Conservation (phyloP, 1,140 invertebrate species). For the Rhizoglyphus robini region DNA sequence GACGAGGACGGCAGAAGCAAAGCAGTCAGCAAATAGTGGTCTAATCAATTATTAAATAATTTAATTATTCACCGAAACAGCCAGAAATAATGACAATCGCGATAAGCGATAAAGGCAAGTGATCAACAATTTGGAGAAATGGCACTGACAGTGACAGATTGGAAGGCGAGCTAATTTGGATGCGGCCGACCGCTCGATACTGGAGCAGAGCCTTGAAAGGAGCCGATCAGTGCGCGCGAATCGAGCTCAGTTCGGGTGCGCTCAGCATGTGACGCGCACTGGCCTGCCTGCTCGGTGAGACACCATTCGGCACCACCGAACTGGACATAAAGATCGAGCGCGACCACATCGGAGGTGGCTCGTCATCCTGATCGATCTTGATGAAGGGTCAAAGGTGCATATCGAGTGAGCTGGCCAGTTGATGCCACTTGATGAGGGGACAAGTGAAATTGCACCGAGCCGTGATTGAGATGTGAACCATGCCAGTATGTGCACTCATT, state of each 20-base stretch:
- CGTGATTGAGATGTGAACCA: slow-evolving; percentile 1
- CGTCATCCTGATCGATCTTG: slow-evolving; percentile 14
- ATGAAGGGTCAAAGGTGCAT: slow-evolving; percentile 8
- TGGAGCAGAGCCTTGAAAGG: slow-evolving; percentile 6
- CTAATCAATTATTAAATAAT: slow-evolving; percentile 2
- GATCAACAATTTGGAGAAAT: slow-evolving; percentile 3
- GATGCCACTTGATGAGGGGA: not conserved
- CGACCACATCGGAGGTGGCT: not conserved
- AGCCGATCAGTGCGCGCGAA: not conserved
- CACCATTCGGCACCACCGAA: not conserved
- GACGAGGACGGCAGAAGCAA: not conserved
- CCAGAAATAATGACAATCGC: not conserved
- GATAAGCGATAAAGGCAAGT: not conserved
- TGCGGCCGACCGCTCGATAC: not conserved
- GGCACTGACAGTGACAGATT: slow-evolving; percentile 6
- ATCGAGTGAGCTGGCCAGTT: not conserved
- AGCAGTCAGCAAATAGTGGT: not conserved
- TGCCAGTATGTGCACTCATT: not conserved
- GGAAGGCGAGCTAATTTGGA: not conserved
- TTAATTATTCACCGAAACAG: slow-evolving; percentile 4
- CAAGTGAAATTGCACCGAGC: not conserved
- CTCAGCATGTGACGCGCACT: not conserved
- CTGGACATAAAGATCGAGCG: not conserved
- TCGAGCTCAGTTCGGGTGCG: not conserved
- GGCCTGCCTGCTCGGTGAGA: not conserved